Base-by-base conservation (phyloP, 2,888 invertebrate genomes). In the Eupeodes latifasciatus region DNA sequence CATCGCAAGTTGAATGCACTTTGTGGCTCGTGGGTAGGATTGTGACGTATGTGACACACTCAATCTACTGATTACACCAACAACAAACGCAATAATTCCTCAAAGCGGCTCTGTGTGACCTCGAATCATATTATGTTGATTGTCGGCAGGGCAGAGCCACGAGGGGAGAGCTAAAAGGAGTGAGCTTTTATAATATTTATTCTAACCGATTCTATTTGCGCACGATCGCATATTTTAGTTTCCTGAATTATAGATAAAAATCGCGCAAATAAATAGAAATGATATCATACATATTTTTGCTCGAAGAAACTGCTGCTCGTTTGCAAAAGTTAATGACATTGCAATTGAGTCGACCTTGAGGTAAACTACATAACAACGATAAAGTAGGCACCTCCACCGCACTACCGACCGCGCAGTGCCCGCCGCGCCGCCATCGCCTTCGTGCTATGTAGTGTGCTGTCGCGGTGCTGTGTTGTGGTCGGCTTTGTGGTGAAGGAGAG, bases 271-370 rank as follows among this genome's bases (percentile, higher is more conserved):
- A 55, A 72, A 64, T 82, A 19, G 75, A 69, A 72, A 59, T 88
- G 87, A 88, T 83, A 81, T 88, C 84, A 88, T 74, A 27, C 27
- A 27, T 9, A 40, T 40, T 66, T 44, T 40, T n/a, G 34, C 40
- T 47, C 66, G 7, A 51, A 69, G 40, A 16, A 36, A 69, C 36
- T 44, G 27, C n/a, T 69, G 27, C n/a, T 69, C 34, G 49, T 72
- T 71, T 61, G 82, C 69, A 86, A 80, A 77, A 80, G 87, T 81
- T 81, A 88, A 81, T 84, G 84, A 84, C 84, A 84, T 87, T 87
- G 86, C 86, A 86, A 79, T 78, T 79, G 71, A 44, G 36, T 49
- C 66, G 80, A 76, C 86, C 86, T 87, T 87, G 86, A 72, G 44
- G 34, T 62, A 72, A 64, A 64, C 55, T 19, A 49, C 16, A 40